Evolutionary conservation across 2,888 invertebrate species (phyloP).

Genomic region (Terebella lapidaria): DNA sequence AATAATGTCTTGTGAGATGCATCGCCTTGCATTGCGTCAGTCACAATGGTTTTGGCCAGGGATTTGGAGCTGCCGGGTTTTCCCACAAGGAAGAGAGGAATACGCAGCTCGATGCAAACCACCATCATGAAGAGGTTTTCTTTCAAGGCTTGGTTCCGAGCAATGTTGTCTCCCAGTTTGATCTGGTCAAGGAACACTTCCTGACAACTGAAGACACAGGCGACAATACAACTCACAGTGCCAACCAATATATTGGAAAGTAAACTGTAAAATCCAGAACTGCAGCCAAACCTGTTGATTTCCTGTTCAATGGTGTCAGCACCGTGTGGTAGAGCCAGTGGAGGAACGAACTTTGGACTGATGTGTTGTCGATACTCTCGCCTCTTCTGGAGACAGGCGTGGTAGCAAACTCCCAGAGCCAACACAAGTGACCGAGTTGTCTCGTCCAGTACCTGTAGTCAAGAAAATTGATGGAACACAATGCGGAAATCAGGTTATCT

Average conservation of each 20-base stretch:
- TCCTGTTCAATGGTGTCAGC: conserved; percentile 24
- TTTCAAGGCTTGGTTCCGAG: conserved; percentile 42
- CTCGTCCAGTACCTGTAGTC: conserved; percentile 22
- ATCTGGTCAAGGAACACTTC: conserved; percentile 39
- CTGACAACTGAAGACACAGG: conserved; percentile 35
- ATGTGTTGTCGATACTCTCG: conserved; percentile 30
- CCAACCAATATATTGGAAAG: too few relatives aligned
- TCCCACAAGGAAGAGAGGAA: conserved; percentile 50
- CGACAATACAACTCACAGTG: too few relatives aligned
- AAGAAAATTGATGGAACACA: too few relatives aligned
- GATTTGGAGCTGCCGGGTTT: conserved; percentile 52
- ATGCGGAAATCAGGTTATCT: too few relatives aligned
- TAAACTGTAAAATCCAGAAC: neutral
- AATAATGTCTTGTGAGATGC: conserved; percentile 36
- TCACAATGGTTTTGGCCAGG: conserved; percentile 47
- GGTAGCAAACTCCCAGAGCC: conserved; percentile 42
- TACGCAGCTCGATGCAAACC: conserved; percentile 47
- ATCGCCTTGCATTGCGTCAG: conserved; percentile 47
- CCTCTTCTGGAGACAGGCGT: conserved; percentile 28
- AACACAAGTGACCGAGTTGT: conserved; percentile 34
- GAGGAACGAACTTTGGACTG: conserved; percentile 25
- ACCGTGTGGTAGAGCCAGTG: conserved; percentile 28
- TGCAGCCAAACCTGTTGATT: conserved; percentile 22
- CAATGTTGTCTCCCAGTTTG: conserved; percentile 37
- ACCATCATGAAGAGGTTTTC: conserved; percentile 52